Evolutionary conservation across 2,888 invertebrate species (phyloP).

Genomic region (Lithophane ornitopus): DNA sequence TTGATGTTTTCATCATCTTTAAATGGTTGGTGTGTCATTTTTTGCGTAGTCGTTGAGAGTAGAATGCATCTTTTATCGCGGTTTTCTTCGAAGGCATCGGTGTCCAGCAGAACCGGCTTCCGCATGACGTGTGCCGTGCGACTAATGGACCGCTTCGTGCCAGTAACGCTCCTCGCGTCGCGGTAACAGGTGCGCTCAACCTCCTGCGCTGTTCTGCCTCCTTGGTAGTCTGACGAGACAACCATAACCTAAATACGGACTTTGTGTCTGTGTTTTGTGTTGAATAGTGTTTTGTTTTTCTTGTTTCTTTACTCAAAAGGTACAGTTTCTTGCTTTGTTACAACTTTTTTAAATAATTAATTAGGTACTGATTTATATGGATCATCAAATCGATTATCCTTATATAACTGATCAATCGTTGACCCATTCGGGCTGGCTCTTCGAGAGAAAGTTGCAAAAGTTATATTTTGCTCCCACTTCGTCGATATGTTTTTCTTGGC

Average conservation of each 20-base stretch:
- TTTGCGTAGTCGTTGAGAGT: constrained; percentile 68
- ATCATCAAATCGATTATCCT: constrained; percentile 57
- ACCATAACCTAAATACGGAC: constrained; percentile 71
- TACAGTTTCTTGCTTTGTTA: constrained; percentile 46
- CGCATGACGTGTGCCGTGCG: constrained; percentile 86
- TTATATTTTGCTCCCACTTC: constrained; percentile 49
- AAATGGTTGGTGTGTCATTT: constrained; percentile 62
- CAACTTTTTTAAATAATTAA: constrained; percentile 21
- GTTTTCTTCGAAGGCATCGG: constrained; percentile 83
- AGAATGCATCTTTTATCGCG: constrained; percentile 78
- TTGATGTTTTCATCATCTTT: constrained; percentile 59
- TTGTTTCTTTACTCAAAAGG: constrained; percentile 57
- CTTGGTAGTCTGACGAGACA: constrained; percentile 77
- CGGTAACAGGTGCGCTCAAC: constrained; percentile 86
- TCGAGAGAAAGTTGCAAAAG: constrained; percentile 71
- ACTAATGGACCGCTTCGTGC: constrained; percentile 84
- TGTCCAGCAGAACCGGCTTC: constrained; percentile 87
- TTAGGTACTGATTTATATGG: constrained; percentile 46
- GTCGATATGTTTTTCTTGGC: constrained; percentile 50
- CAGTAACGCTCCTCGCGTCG: constrained; percentile 88
- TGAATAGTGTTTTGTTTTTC: constrained; percentile 50
- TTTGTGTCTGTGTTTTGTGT: constrained; percentile 75
- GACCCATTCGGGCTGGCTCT: constrained; percentile 52
- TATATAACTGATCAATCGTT: constrained; percentile 60
- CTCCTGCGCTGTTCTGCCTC: constrained; percentile 76